A percentile compares a stretch with the other conserved stretches of the same genome.
These are phyloP conservation scores for Garra rufa DNA, from an alignment of 2,113 vertebrate genomes.

Conservation along the genomic window DNA sequence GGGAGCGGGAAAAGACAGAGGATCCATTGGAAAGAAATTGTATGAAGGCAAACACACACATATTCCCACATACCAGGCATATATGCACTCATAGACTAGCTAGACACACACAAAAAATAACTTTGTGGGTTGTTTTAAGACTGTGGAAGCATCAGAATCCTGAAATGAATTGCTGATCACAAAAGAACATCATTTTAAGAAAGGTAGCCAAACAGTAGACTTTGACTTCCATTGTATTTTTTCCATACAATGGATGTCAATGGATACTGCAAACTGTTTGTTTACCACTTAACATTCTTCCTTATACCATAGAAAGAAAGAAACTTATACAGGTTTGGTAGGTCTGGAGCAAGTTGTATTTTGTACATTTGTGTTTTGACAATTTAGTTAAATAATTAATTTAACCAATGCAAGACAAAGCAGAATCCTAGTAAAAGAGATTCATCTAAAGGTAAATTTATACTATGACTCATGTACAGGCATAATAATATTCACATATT, in stretches of 20 bases:
- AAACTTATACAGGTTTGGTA: neutral
- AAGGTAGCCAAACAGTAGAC: neutral
- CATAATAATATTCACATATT: neutral
- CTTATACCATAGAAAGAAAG: neutral
- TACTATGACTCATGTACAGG: neutral
- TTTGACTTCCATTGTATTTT: neutral
- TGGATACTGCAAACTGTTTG: neutral
- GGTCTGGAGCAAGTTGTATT: too few relatives aligned
- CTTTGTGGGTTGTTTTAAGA: neutral
- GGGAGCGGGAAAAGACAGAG: slow-evolving; percentile 58
- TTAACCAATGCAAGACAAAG: neutral
- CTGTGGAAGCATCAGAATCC: neutral
- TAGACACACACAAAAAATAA: slow-evolving; percentile 1
- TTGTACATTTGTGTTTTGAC: neutral
- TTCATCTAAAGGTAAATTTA: neutral
- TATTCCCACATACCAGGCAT: slow-evolving; percentile 36
- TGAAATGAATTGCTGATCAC: neutral
- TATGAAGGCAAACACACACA: slow-evolving; percentile 48
- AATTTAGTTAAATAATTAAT: neutral
- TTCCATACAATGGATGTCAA: neutral
- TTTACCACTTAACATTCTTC: neutral
- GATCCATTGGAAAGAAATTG: slow-evolving; percentile 49
- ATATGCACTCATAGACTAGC: slow-evolving; percentile 19
- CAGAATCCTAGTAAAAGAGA: neutral
- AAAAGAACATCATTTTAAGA: neutral